These are phyloP conservation scores for Pheosia tremula DNA, from an alignment of 2,888 invertebrate genomes.

Conservation along the genomic window DNA sequence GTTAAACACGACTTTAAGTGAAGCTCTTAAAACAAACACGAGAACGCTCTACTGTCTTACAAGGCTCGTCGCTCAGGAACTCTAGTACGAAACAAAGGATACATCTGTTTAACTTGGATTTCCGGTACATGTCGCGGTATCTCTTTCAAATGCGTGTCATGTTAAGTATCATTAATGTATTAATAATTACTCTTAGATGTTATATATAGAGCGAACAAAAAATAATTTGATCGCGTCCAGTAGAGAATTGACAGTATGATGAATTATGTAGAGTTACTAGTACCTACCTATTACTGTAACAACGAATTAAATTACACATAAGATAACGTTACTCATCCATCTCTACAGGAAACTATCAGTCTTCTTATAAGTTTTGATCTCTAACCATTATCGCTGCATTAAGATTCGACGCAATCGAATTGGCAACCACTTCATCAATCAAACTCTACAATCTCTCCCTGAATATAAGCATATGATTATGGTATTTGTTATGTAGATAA, in stretches of 20 bases:
- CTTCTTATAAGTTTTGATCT: too few species aligned
- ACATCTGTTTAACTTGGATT: constrained; percentile 19
- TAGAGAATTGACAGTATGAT: constrained; percentile 1
- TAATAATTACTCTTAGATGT: constrained; percentile 4
- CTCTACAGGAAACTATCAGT: too few species aligned
- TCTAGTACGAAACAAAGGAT: constrained; percentile 19
- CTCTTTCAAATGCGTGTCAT: constrained; percentile 25
- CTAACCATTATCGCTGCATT: too few species aligned
- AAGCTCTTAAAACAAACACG: constrained; percentile 37
- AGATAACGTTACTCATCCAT: too few species aligned
- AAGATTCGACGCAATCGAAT: too few species aligned
- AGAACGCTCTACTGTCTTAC: constrained; percentile 40
- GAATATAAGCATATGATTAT: too few species aligned
- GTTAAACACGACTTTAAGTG: constrained; percentile 36
- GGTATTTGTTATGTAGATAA: too few species aligned
- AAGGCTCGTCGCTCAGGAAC: constrained; percentile 19
- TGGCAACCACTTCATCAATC: too few species aligned
- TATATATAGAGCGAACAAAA: constrained; percentile 1
- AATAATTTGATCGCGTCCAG: constrained; percentile 1
- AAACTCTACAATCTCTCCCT: too few species aligned
- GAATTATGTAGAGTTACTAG: not conserved
- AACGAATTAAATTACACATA: not conserved
- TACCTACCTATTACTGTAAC: not conserved
- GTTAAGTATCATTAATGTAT: constrained; percentile 12
- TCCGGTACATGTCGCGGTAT: constrained; percentile 35